These are phyloP conservation scores for Hyposmocoma kahamanoa DNA, from an alignment of 1,140 invertebrate genomes.

Conservation along the genomic window DNA sequence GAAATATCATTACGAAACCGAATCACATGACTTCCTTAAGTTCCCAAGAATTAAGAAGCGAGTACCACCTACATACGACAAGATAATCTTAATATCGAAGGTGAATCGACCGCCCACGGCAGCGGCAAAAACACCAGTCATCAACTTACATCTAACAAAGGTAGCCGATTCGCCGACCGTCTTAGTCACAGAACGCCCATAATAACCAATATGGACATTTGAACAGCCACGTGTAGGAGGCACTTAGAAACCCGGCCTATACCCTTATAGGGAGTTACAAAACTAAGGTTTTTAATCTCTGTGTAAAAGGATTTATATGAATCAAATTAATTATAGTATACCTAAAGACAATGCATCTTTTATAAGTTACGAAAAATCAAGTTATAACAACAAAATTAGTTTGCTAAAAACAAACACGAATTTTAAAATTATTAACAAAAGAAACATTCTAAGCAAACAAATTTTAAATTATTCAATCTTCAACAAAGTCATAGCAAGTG, in stretches of 20 bases:
- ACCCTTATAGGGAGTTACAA: constrained; percentile 38
- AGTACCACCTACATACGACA: constrained; percentile 42
- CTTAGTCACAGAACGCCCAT: constrained; percentile 49
- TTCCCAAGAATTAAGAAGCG: constrained; percentile 33
- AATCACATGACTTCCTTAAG: constrained; percentile 32
- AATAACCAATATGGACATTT: constrained; percentile 61
- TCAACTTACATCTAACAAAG: constrained; percentile 54
- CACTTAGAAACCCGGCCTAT: constrained; percentile 41
- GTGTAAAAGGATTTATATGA: neutral
- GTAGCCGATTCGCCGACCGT: constrained; percentile 51
- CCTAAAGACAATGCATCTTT: no score
- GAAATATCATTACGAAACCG: constrained; percentile 36
- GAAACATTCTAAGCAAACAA: no score
- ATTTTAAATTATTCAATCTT: no score
- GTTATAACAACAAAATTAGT: no score
- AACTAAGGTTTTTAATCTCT: constrained; percentile 3
- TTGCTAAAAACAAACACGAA: no score
- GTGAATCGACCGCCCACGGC: constrained; percentile 58
- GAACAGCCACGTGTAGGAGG: constrained; percentile 48
- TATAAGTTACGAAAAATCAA: no score
- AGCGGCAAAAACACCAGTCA: constrained; percentile 43
- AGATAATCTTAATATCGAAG: constrained; percentile 57
- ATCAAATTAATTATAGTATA: no score
- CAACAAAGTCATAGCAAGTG: no score
- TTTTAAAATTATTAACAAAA: no score